phyloP scores from a whole-genome alignment of 2,888 invertebrate species.

The Spilarctia lutea region DNA sequence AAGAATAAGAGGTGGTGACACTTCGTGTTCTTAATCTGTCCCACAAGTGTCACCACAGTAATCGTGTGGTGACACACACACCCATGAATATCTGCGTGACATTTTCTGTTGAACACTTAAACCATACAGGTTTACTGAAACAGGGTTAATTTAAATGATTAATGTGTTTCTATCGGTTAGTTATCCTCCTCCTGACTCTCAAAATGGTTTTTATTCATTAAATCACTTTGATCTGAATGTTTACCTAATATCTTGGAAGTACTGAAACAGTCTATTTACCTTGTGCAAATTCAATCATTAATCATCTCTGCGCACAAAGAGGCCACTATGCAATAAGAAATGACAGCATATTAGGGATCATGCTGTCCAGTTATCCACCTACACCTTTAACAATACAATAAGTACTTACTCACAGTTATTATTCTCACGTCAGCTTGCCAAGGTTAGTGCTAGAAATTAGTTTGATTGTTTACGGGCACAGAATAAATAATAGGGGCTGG shows the following conservation, averaged over 20 bases:
- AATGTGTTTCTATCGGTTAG: too few relatives aligned
- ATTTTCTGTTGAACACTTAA: too few relatives aligned
- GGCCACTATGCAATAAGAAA: constrained; percentile 3
- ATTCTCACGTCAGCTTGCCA: not conserved
- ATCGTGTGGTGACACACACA: too few relatives aligned
- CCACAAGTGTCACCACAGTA: too few relatives aligned
- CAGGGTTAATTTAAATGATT: too few relatives aligned
- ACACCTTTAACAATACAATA: constrained; percentile 4
- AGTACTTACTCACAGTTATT: constrained; percentile 11
- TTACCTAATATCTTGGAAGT: not conserved
- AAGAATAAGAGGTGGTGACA: too few relatives aligned
- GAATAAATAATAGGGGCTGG: not conserved
- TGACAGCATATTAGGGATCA: not conserved
- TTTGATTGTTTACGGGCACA: not conserved
- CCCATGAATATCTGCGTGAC: too few relatives aligned
- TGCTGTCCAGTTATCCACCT: not conserved
- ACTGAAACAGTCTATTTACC: not conserved
- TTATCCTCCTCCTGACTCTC: too few relatives aligned
- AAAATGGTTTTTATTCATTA: too few relatives aligned
- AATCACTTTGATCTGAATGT: too few relatives aligned
- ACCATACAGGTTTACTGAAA: too few relatives aligned
- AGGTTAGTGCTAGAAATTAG: not conserved
- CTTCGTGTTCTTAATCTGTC: too few relatives aligned
- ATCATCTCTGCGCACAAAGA: constrained; percentile 5
- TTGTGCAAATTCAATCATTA: not conserved